A percentile compares a stretch with the other conserved stretches of the same genome.
phyloP scores from a whole-genome alignment of 1,140 invertebrate genomes.

The Potamilus streckersoni region DNA sequence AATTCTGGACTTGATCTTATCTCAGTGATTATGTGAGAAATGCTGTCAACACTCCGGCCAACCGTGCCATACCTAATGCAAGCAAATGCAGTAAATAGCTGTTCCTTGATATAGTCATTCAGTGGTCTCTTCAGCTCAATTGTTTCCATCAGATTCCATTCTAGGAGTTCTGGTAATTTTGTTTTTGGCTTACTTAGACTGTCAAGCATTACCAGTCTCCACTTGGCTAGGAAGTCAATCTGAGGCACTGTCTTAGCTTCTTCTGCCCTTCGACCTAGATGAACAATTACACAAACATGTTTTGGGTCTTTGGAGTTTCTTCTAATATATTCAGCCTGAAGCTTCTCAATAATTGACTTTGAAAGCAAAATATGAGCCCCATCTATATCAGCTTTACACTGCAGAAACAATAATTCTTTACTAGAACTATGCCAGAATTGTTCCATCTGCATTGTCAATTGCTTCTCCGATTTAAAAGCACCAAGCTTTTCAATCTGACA shows the following conservation, averaged over 20 bases:
- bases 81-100: slow-evolving; percentile 46
- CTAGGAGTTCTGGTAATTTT: slow-evolving; percentile 13
- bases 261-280: slow-evolving; percentile 26
- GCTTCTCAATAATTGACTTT: slow-evolving; percentile 7
- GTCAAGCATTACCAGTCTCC: slow-evolving; percentile 21
- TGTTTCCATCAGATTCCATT: background rate
- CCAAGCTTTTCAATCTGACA: slow-evolving; percentile 13
- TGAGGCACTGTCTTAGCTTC: slow-evolving; percentile 9
- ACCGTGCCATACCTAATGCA: slow-evolving; percentile 32
- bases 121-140: slow-evolving; percentile 16
- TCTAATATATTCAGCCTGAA: slow-evolving; percentile 5
- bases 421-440: background rate
- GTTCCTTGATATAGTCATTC: slow-evolving; percentile 14
- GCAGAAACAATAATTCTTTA: slow-evolving; percentile 14
- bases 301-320: slow-evolving; percentile 1
- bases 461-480: slow-evolving; percentile 22
- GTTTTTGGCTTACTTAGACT: slow-evolving; percentile 21
- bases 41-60: slow-evolving; percentile 24
- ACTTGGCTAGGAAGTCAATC: slow-evolving; percentile 36
- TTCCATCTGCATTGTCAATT: slow-evolving; percentile 7
- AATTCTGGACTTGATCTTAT: slow-evolving; percentile 12
- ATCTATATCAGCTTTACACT: slow-evolving; percentile 9
- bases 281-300: slow-evolving; percentile 38
- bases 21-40: slow-evolving; percentile 18
- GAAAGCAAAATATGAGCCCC: no score